Percentiles rank a stretch among this genome's conserved stretches.
Conservation (phyloP, 2,888 invertebrate genomes). For the Xanthia icteritia region DNA sequence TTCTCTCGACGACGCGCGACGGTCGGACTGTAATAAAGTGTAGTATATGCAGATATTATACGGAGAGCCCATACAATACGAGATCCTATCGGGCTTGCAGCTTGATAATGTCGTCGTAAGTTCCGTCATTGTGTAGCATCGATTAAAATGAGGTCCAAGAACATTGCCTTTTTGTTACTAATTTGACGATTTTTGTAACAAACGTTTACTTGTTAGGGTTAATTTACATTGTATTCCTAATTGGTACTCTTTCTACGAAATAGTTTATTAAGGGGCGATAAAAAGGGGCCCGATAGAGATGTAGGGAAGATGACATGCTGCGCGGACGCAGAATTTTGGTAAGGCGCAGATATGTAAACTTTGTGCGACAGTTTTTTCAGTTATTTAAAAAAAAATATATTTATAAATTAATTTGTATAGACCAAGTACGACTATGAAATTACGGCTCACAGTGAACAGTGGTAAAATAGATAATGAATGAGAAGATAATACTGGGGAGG, state of each 20-base stretch:
- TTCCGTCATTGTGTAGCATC: background rate
- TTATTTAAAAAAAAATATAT: too few species aligned
- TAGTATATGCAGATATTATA: too few species aligned
- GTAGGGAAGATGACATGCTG: background rate
- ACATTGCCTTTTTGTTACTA: background rate
- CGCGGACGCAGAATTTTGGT: background rate
- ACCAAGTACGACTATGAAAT: too few species aligned
- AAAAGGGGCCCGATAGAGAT: background rate
- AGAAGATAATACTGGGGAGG: too few species aligned
- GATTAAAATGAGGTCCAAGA: background rate
- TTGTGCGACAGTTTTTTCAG: background rate
- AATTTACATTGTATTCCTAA: conserved; percentile 11
- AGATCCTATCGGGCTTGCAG: too few species aligned
- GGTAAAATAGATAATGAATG: too few species aligned
- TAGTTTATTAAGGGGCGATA: background rate
- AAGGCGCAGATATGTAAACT: background rate
- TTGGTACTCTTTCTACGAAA: conserved; percentile 3
- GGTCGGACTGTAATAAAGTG: too few species aligned
- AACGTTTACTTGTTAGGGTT: background rate
- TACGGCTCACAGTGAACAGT: too few species aligned
- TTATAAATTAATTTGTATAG: too few species aligned
- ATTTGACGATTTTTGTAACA: conserved; percentile 10
- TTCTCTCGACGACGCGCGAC: too few species aligned
- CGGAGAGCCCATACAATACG: too few species aligned
- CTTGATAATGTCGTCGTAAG: too few species aligned